phyloP scores from a whole-genome alignment of 2,797 vertebrate genomes.

The Nannoperca australis region DNA sequence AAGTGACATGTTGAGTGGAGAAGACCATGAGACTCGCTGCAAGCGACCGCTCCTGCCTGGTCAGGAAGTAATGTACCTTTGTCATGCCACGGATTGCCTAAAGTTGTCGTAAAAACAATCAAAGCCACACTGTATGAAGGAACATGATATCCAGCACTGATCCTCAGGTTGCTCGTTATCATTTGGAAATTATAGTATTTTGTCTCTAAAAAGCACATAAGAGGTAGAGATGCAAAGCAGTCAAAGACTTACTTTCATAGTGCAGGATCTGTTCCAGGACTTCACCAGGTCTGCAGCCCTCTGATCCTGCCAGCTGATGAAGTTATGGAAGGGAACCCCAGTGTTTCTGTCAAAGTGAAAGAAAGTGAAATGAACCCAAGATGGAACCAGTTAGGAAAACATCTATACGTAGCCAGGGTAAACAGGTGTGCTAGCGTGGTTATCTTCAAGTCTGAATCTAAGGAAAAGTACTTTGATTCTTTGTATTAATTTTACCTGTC shows the following conservation, averaged over 20 bases:
- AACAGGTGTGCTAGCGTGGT: background rate
- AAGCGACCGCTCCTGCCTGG: slow-evolving; percentile 87
- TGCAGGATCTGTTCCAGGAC: slow-evolving; percentile 93
- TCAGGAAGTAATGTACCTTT: slow-evolving; percentile 90
- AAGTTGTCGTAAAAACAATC: slow-evolving; percentile 18
- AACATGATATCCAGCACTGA: background rate
- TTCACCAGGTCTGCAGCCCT: slow-evolving; percentile 90
- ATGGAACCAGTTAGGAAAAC: background rate
- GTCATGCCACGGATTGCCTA: slow-evolving; percentile 87
- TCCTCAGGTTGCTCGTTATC: background rate
- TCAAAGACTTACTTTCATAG: slow-evolving; percentile 88
- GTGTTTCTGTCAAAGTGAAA: slow-evolving; percentile 85
- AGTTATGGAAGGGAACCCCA: slow-evolving; percentile 95
- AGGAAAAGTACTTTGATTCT: background rate
- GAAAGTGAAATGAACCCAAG: background rate
- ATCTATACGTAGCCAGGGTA: background rate
- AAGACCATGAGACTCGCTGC: slow-evolving; percentile 90
- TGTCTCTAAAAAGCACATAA: background rate
- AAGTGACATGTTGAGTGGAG: slow-evolving; percentile 90
- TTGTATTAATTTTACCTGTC: slow-evolving; percentile 84
- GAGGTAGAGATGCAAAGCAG: background rate
- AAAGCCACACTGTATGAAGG: background rate
- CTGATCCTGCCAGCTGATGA: slow-evolving; percentile 97
- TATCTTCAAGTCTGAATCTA: background rate
- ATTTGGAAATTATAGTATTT: background rate